phyloP scores from a whole-genome alignment of 2,888 invertebrate species.

The Marasmarcha lunaedactyla region DNA sequence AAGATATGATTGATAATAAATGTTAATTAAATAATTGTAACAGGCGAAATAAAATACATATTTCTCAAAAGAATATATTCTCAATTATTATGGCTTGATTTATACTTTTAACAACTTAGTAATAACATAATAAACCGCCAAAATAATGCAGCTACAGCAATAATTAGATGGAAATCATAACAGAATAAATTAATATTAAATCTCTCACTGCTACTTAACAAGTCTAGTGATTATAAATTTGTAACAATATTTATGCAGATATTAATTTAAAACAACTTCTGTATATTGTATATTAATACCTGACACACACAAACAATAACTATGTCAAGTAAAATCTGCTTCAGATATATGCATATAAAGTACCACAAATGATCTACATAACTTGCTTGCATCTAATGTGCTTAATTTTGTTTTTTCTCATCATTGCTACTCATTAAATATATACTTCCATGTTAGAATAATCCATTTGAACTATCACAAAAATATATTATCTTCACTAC shows the following conservation, averaged over 20 bases:
- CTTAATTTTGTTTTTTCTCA: constrained; percentile 11
- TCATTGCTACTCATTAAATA: constrained; percentile 16
- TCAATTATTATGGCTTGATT: constrained; percentile 71
- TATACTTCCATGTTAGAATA: constrained; percentile 10
- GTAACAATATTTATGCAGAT: constrained; percentile 65
- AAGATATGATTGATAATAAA: constrained; percentile 8
- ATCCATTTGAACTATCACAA: constrained; percentile 30
- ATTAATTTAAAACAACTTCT: constrained; percentile 41
- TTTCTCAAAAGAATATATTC: constrained; percentile 69
- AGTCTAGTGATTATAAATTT: constrained; percentile 58
- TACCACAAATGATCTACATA: not conserved
- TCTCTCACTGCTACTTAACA: constrained; percentile 65
- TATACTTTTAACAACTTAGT: constrained; percentile 69
- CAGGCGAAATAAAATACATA: constrained; percentile 26
- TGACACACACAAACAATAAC: constrained; percentile 46
- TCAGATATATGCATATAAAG: constrained; percentile 11
- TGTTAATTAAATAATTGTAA: constrained; percentile 23
- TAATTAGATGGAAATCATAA: constrained; percentile 51
- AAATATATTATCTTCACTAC: constrained; percentile 32
- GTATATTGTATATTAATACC: constrained; percentile 29
- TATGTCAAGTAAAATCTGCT: constrained; percentile 30
- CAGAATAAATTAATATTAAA: constrained; percentile 61
- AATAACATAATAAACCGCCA: constrained; percentile 66
- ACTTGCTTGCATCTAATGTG: constrained; percentile 3
- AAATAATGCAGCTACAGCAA: constrained; percentile 63